Percentiles rank a stretch among this genome's conserved stretches.
Evolutionary conservation across 2,113 vertebrate genomes (phyloP).

Genomic region (Hystrix brachyura): DNA sequence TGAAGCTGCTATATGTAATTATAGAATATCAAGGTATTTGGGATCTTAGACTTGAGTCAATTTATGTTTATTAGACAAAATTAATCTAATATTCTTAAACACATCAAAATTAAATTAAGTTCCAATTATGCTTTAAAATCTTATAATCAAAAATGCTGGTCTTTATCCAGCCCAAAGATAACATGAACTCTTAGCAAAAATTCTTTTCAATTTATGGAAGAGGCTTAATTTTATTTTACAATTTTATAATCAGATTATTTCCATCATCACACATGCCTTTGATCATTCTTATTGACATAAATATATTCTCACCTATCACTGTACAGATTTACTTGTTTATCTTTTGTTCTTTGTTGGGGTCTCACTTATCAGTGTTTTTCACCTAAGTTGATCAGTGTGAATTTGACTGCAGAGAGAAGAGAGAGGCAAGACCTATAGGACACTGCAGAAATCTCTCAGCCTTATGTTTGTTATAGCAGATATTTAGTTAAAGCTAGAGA

Average conservation of each 20-base stretch:
- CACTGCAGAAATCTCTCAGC: neutral
- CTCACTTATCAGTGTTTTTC: neutral
- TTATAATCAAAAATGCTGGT: neutral
- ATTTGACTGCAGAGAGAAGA: neutral
- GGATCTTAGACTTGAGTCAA: neutral
- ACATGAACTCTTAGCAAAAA: neutral
- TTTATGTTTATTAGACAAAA: conserved; percentile 48
- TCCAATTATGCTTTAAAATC: neutral
- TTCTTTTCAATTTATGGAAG: neutral
- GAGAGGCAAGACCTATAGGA: neutral
- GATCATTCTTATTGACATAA: neutral
- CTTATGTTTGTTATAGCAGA: neutral
- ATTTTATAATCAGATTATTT: neutral
- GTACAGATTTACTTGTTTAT: neutral
- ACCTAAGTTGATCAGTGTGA: neutral
- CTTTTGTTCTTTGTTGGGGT: neutral
- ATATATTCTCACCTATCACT: neutral
- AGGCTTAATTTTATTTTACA: conserved; percentile 47
- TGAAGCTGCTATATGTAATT: conserved; percentile 19
- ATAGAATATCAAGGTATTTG: conserved; percentile 43
- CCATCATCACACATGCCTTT: neutral
- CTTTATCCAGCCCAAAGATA: conserved; percentile 4
- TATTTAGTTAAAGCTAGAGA: neutral
- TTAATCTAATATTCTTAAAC: conserved; percentile 11
- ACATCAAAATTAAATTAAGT: conserved; percentile 39